Base-by-base conservation (phyloP, 2,888 invertebrate genomes). In the Leptinotarsa rubiginosa region DNA sequence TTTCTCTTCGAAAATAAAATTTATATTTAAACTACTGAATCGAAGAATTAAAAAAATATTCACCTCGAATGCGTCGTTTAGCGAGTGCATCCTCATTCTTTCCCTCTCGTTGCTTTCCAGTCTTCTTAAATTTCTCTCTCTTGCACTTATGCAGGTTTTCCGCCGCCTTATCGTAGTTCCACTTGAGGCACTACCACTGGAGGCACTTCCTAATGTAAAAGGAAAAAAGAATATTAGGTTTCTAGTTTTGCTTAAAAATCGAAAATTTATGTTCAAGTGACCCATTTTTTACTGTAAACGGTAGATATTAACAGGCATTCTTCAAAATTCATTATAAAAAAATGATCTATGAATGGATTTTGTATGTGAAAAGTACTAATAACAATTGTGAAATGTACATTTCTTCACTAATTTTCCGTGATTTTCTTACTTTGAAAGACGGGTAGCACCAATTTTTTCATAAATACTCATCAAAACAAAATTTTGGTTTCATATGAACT, bases 1-100 rank as follows among this genome's bases (percentile, higher is more conserved):
- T 16, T 15, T 50, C n/a, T n/a, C 50, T 15, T 15, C n/a, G n/a
- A 16, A 1, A 16, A 16, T n/a, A n/a, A 50, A 4, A 5, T 50
- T 50, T 15, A 15, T 16, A 50, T 16, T 50, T 16, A n/a, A 50
- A 50, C 15, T 50, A 7, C 4, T 50, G 50, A 50, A 16, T n/a
- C n/a, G n/a, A 41, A 10, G 4, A n/a, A 16, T 5, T 50, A 4
- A 50, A 50, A 15, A 50, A 50, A 56, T 22, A 69, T 65, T 81
- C 85, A 92, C 93, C 90, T 94, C 93, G 85, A 94, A 94, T 18
- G 94, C 94, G 85, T 94, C 94, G 85, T 94, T 94, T 77, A 94
- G 89, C 77, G 93, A 92, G 87, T 94, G 94, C 94, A 94, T 94
- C 82, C 94, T 89, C 92, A 93, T 93, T 81, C 94, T 89, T 87